A percentile compares a stretch with the other conserved stretches of the same genome.
These are phyloP conservation scores for Cheilosia impressa DNA, from an alignment of 2,888 invertebrate genomes.

Conservation along the genomic window DNA sequence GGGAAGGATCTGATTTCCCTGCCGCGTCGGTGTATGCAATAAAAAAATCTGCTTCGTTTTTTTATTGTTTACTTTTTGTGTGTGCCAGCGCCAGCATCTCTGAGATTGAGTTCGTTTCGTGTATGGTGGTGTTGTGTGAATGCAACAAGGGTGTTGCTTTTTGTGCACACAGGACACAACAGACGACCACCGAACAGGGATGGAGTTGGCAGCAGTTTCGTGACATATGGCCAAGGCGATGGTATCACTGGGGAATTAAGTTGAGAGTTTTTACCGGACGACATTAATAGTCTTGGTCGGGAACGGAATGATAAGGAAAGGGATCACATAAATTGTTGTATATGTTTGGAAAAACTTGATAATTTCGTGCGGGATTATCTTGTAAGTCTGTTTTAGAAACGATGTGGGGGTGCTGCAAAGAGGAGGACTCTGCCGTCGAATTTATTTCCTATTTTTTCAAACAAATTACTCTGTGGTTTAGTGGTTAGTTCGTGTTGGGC, in stretches of 20 bases:
- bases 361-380: no score
- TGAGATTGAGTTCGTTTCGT: constrained; percentile 41
- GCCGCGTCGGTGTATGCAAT: background rate
- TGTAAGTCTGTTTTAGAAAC: no score
- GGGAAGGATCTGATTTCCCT: constrained; percentile 49
- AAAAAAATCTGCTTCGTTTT: constrained; percentile 44
- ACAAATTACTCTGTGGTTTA: no score
- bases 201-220: constrained; percentile 31
- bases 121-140: constrained; percentile 10
- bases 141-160: constrained; percentile 21
- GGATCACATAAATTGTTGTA: background rate
- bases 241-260: constrained; percentile 34
- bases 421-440: no score
- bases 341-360: no score
- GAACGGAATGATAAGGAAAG: background rate
- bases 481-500: no score
- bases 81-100: constrained; percentile 43
- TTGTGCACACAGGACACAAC: background rate
- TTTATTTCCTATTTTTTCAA: no score
- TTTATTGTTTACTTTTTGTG: constrained; percentile 32
- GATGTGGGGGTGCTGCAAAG: no score
- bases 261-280: constrained; percentile 6
- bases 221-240: constrained; percentile 53
- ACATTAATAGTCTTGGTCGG: background rate
- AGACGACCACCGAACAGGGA: background rate